Evolutionary conservation across 2,113 vertebrate species (phyloP).

Genomic region (Aleadryas rufinucha): DNA sequence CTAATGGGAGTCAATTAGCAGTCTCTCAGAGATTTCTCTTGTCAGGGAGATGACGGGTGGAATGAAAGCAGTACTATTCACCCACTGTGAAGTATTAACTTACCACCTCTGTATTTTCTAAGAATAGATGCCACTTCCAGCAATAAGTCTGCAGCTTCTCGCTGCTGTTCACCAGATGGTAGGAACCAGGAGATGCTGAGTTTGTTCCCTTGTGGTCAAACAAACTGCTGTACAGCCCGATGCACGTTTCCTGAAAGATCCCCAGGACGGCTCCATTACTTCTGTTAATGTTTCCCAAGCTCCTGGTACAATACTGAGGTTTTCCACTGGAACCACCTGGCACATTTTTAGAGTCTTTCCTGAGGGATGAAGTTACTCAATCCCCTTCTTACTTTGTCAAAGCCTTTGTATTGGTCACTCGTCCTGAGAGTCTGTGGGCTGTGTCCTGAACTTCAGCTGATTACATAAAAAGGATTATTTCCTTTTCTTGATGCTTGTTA

Average conservation of each 20-base stretch:
- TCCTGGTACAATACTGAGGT: conserved; percentile 20
- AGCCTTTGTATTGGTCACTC: not conserved
- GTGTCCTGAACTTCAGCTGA: conserved; percentile 14
- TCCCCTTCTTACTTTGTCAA: not conserved
- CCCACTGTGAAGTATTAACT: not conserved
- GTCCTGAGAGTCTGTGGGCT: not conserved
- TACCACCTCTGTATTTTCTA: not conserved
- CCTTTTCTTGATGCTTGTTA: conserved; percentile 32
- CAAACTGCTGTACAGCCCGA: not conserved
- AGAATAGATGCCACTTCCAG: not conserved
- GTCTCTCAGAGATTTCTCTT: not conserved
- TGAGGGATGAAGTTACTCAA: not conserved
- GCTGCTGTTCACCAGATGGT: not conserved
- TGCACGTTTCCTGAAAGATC: conserved; percentile 17
- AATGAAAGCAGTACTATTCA: not conserved
- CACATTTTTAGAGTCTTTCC: not conserved
- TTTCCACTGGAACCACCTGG: conserved; percentile 12
- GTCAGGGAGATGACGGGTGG: not conserved
- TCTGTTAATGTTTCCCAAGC: conserved; percentile 10
- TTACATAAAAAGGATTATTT: conserved; percentile 26
- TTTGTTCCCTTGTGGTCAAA: conserved; percentile 2
- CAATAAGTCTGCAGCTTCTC: not conserved
- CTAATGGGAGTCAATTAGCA: not conserved
- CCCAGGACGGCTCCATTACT: not conserved
- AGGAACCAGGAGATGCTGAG: not conserved